Conservation (phyloP, 2,888 invertebrate species). For the Lepidocyrtoides sp. region DNA sequence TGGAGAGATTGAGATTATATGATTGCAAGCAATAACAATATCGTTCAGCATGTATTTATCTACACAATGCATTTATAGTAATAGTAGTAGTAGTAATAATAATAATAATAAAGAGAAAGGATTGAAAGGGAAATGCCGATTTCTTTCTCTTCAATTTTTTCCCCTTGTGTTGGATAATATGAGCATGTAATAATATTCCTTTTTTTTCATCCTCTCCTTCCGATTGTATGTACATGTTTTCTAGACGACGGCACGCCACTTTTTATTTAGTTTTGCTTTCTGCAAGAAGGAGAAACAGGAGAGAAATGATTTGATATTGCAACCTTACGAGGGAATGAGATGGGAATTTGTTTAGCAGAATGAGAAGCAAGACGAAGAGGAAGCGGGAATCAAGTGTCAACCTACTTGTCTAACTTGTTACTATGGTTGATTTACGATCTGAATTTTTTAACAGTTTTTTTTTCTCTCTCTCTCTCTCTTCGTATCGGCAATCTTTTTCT, state of each 20-base stretch:
- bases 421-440: slow-evolving; percentile 84
- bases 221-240: background rate
- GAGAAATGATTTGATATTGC: slow-evolving; percentile 78
- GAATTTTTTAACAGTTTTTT: slow-evolving; percentile 80
- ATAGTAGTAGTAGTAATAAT: background rate
- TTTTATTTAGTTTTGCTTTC: slow-evolving; percentile 27
- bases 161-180: background rate
- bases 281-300: background rate
- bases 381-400: slow-evolving; percentile 84
- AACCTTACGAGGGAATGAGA: slow-evolving; percentile 66
- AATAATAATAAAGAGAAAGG: slow-evolving; percentile 41
- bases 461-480: background rate
- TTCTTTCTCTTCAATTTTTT: slow-evolving; percentile 34
- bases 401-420: slow-evolving; percentile 82
- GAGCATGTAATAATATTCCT: slow-evolving; percentile 59
- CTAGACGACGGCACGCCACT: slow-evolving; percentile 30
- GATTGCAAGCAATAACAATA: background rate
- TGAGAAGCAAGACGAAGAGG: background rate
- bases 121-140: slow-evolving; percentile 60
- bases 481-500: no score
- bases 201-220: slow-evolving; percentile 59
- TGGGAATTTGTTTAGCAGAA: slow-evolving; percentile 83
- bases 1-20: background rate
- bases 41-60: background rate
- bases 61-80: background rate